phyloP scores from a whole-genome alignment of 2,888 invertebrate genomes.

The Drosophila lutescens region DNA sequence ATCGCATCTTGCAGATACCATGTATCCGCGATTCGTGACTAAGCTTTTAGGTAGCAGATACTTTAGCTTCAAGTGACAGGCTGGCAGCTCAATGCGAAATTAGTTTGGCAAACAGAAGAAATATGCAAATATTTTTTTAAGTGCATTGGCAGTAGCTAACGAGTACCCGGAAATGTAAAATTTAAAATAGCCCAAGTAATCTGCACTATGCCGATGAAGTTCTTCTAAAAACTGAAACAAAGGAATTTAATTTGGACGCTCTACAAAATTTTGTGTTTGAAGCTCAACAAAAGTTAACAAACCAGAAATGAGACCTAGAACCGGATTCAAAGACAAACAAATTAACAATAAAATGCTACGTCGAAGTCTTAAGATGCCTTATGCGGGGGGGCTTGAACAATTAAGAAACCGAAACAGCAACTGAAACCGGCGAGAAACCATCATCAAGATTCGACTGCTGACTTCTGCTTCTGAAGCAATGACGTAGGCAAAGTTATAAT shows the following conservation, averaged over 20 bases:
- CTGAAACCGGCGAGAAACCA: constrained; percentile 42
- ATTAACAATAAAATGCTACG: constrained; percentile 64
- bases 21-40: constrained; percentile 72
- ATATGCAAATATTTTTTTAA: constrained; percentile 29
- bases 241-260: constrained; percentile 54
- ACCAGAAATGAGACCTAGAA: constrained; percentile 72
- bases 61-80: constrained; percentile 53
- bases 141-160: background rate
- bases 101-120: constrained; percentile 54
- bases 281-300: constrained; percentile 35
- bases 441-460: constrained; percentile 54
- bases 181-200: constrained; percentile 39
- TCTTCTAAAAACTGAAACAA: constrained; percentile 49
- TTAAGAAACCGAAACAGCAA: constrained; percentile 42
- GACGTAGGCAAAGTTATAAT: constrained; percentile 74
- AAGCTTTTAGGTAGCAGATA: constrained; percentile 64
- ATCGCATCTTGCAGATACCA: constrained; percentile 52
- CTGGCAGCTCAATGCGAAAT: constrained; percentile 63
- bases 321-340: constrained; percentile 70
- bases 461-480: constrained; percentile 50
- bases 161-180: constrained; percentile 66
- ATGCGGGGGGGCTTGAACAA: constrained; percentile 31
- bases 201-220: constrained; percentile 15
- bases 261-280: constrained; percentile 42
- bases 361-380: constrained; percentile 35